Conservation (phyloP, 2,888 invertebrate genomes). For the Strigamia crassipes region DNA sequence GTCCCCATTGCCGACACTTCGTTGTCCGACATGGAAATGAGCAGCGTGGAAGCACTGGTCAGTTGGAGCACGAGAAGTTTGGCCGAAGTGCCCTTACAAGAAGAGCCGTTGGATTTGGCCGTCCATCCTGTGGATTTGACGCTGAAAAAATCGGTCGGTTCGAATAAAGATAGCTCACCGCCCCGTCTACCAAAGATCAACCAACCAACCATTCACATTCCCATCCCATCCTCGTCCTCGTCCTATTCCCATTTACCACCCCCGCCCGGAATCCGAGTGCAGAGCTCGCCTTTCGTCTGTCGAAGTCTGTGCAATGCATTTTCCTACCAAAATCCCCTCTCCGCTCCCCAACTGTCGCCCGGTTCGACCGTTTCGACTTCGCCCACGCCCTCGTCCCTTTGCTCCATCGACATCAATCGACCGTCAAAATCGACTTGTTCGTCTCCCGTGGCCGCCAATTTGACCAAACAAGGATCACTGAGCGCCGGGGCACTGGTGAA, state of each 20-base stretch:
- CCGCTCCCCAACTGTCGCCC: not conserved
- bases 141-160: slow-evolving; percentile 66
- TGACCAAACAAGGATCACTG: not conserved
- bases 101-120: slow-evolving; percentile 53
- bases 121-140: slow-evolving; percentile 79
- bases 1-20: slow-evolving; percentile 75
- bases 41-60: slow-evolving; percentile 50
- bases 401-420: not conserved
- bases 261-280: slow-evolving; percentile 1
- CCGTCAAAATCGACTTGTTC: not conserved
- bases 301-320: slow-evolving; percentile 23
- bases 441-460: slow-evolving; percentile 39
- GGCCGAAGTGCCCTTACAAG: slow-evolving; percentile 51
- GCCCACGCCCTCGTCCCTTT: slow-evolving; percentile 7
- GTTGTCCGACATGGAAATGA: slow-evolving; percentile 39
- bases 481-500: slow-evolving; percentile 65
- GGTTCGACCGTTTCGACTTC: slow-evolving; percentile 4
- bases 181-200: slow-evolving; percentile 48
- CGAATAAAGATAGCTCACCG: slow-evolving; percentile 43
- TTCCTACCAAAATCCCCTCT: not conserved
- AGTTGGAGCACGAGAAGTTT: slow-evolving; percentile 43
- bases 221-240: slow-evolving; percentile 44
- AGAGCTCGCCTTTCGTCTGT: slow-evolving; percentile 45
- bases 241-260: slow-evolving; percentile 22
- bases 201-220: slow-evolving; percentile 27